Evolutionary conservation across 2,888 invertebrate genomes (phyloP), one percentile per base, ranked within the genome.

Genomic region (Argynnis bischoffii): DNA sequence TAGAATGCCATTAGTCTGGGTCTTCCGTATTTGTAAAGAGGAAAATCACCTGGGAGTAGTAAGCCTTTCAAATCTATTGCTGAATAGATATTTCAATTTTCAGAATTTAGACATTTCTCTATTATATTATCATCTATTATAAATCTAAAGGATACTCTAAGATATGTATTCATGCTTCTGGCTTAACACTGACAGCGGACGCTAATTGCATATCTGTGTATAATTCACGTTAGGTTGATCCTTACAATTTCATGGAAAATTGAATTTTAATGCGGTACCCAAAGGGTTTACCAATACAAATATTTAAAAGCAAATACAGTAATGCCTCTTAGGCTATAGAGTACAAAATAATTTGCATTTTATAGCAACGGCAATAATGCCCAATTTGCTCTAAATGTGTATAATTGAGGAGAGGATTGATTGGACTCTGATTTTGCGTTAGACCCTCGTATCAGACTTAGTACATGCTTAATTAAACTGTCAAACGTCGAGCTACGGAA

Each of bases 401-500:
- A 50, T 70, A 69, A 72, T 72, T 68, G 70, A 71, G 77, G 70
- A 75, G 68, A 69, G 78, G 78, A 79, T 78, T 80, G 78, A 80
- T 81, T 78, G 77, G 76, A 76, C 76, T 76, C 76, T 78, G 79
- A 81, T 80, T 79, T 79, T 76, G 74, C 75, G 76, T 78, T 76
- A 77, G 77, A 80, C 78, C 79, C 79, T 80, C 76, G 77, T 77
- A 78, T 78, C 76, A 74, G 73, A 75, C 76, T 80, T 74, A 79
- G 81, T 79, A 80, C 77, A 80, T 79, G 78, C 78, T 82, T 83
- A 82, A 83, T 81, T 83, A 82, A 82, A 81, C 81, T 82, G 81
- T 81, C 81, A 81, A 81, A 81, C 75, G 78, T 80, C 72, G 74
- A 75, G 72, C 66, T 71, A 69, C 63, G 75, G 71, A 69, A 74